A percentile compares a stretch with the other conserved stretches of the same genome.
These are phyloP conservation scores for Seriola dumerili DNA, from an alignment of 2,113 vertebrate genomes.

Conservation along the genomic window DNA sequence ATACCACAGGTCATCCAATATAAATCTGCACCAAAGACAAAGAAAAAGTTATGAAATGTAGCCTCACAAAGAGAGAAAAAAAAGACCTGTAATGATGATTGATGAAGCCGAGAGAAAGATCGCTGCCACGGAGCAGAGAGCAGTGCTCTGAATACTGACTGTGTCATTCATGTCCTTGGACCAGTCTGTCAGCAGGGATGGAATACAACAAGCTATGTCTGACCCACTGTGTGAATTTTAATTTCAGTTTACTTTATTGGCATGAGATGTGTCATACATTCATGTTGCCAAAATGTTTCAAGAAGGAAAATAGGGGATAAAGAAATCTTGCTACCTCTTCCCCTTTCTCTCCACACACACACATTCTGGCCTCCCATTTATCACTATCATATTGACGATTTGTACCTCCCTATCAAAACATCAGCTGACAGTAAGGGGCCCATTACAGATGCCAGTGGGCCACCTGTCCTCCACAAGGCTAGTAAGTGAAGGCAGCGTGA, in stretches of 20 bases:
- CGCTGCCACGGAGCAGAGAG: constrained; percentile 27
- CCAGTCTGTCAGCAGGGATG: constrained; percentile 27
- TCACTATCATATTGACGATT: constrained; percentile 37
- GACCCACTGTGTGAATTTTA: constrained; percentile 20
- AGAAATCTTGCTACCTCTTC: neutral
- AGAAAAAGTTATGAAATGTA: neutral
- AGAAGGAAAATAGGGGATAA: neutral
- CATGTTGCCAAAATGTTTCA: constrained; percentile 4
- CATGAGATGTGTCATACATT: neutral
- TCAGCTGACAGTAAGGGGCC: constrained; percentile 34
- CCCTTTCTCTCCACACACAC: neutral
- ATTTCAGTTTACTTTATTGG: constrained; percentile 17
- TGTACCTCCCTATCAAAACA: constrained; percentile 40
- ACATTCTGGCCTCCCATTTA: constrained; percentile 13
- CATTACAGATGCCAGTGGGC: constrained; percentile 41
- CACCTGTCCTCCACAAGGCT: constrained; percentile 64
- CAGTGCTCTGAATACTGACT: constrained; percentile 63
- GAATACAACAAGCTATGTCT: constrained; percentile 29
- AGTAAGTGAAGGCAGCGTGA: constrained; percentile 47
- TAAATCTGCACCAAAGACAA: neutral
- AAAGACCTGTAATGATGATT: constrained; percentile 17
- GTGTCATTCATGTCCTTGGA: constrained; percentile 62
- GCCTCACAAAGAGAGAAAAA: constrained; percentile 8
- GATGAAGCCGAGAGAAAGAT: constrained; percentile 29
- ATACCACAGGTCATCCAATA: no score